Evolutionary conservation across 2,797 vertebrate genomes (phyloP), one percentile per base, ranked within the genome.

Genomic region (Acanthurus leucopareius): DNA sequence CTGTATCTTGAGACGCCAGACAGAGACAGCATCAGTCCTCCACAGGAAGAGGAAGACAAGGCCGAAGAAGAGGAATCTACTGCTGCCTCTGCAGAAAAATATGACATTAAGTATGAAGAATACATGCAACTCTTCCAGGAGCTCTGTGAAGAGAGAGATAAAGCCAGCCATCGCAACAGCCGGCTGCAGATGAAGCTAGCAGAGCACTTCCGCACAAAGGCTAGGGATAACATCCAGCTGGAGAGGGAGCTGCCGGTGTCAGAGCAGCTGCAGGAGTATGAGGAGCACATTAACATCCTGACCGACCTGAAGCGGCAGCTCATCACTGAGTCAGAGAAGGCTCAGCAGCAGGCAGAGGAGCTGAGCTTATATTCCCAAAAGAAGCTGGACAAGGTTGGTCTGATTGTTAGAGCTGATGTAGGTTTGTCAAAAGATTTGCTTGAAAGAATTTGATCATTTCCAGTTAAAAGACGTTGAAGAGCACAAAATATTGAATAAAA

Each of bases 131-230:
- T 94, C 68, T 85, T 93, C 16, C 78, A 70, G 28, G 16, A 88
- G 49, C 94, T 96, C 64, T 6, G 79, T 45, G 32, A n/a, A 19
- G 92, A 97, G 76, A 88, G 86, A 1, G 73, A 89, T 7, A 67
- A 74, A 20, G 90, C 91, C 75, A 83, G 47, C n/a, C 90, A 86
- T 25, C 84, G 42, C 59, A 95, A 86, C 78, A 0, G 17, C 9
- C 91, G 82, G 79, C 90, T 97, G 71, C 96, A 97, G 86, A 49
- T 61, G 51, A 91, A 81, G 86, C 91, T 97, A 60, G 83, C 20
- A 0, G 89, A 92, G 49, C 77, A 92, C 45, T 85, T 96, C 38
- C 70, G 65, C n/a, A 93, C 40, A 45, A 95, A 92, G 79, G 77
- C 86, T n/a, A 32, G 59, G 0, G 89, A 90, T 1, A 61, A 88